phyloP scores from a whole-genome alignment of 2,113 vertebrate species.

The Prionailurus bengalensis region DNA sequence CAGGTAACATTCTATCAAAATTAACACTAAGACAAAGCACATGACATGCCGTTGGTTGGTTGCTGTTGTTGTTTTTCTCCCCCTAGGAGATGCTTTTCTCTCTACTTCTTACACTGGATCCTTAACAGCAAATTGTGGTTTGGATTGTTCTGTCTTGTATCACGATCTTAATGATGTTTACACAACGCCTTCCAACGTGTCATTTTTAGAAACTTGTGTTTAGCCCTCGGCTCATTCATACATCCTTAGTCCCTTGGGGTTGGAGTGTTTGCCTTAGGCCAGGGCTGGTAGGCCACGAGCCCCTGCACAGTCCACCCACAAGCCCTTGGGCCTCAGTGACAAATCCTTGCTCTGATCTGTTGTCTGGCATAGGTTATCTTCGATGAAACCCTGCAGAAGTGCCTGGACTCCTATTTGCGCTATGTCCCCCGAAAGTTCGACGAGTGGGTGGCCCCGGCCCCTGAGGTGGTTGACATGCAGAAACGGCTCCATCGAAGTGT shows the following conservation, averaged over 20 bases:
- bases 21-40: conserved; percentile 61
- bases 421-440: conserved; percentile 93
- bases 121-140: conserved; percentile 72
- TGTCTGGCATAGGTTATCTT: conserved; percentile 93
- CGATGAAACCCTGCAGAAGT: conserved; percentile 96
- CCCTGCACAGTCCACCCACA: background rate
- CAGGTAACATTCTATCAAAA: conserved; percentile 90
- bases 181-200: background rate
- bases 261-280: conserved; percentile 7
- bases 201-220: conserved; percentile 59
- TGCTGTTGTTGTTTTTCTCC: conserved; percentile 64
- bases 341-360: background rate
- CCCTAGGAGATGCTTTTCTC: conserved; percentile 65
- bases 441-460: conserved; percentile 82
- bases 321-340: background rate
- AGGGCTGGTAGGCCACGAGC: background rate
- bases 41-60: conserved; percentile 67
- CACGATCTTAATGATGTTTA: conserved; percentile 57
- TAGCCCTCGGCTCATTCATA: conserved; percentile 2
- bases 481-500: conserved; percentile 90
- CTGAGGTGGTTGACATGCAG: conserved; percentile 90
- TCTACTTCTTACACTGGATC: conserved; percentile 68
- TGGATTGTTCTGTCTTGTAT: conserved; percentile 62
- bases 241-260: conserved; percentile 55
- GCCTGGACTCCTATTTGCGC: conserved; percentile 95